Evolutionary conservation across 2,797 vertebrate species (phyloP).

Genomic region (Artibeus jamaicensis): DNA sequence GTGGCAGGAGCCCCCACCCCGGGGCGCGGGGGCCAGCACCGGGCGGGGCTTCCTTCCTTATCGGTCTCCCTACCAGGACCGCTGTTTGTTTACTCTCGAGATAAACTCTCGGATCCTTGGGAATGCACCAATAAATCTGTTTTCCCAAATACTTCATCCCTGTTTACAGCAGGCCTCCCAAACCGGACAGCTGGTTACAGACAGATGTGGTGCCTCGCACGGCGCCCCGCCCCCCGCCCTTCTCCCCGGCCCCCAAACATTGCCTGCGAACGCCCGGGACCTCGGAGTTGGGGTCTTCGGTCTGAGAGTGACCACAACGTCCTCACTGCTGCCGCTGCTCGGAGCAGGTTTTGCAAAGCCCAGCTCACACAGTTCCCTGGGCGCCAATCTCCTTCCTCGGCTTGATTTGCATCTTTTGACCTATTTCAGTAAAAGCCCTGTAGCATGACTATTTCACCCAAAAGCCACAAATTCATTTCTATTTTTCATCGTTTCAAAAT

Average conservation of each 20-base stretch:
- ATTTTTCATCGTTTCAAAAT: conserved; percentile 53
- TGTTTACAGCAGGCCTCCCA: conserved; percentile 44
- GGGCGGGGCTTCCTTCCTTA: conserved; percentile 43
- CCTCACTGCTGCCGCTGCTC: not conserved
- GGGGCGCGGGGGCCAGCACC: not conserved
- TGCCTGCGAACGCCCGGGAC: conserved; percentile 62
- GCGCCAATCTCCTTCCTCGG: conserved; percentile 60
- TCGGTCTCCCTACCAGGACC: conserved; percentile 42
- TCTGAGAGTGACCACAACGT: too few species aligned
- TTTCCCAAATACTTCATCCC: conserved; percentile 68
- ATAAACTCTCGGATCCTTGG: conserved; percentile 74
- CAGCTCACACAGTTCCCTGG: conserved; percentile 3
- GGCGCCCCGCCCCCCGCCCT: not conserved
- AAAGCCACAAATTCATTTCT: conserved; percentile 60
- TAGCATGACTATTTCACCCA: not conserved
- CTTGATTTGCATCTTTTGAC: conserved; percentile 46
- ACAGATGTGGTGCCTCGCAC: conserved; percentile 33
- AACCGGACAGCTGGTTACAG: conserved; percentile 15
- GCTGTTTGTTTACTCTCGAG: conserved; percentile 60
- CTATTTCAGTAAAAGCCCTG: conserved; percentile 47
- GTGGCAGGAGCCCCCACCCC: conserved; percentile 23
- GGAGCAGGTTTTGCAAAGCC: conserved; percentile 27
- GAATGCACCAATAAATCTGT: conserved; percentile 72
- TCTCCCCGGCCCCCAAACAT: conserved; percentile 27
- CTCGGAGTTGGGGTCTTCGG: not conserved